These are phyloP conservation scores for Pollenia griseotomentosa DNA, from an alignment of 2,888 invertebrate genomes.

Conservation along the genomic window DNA sequence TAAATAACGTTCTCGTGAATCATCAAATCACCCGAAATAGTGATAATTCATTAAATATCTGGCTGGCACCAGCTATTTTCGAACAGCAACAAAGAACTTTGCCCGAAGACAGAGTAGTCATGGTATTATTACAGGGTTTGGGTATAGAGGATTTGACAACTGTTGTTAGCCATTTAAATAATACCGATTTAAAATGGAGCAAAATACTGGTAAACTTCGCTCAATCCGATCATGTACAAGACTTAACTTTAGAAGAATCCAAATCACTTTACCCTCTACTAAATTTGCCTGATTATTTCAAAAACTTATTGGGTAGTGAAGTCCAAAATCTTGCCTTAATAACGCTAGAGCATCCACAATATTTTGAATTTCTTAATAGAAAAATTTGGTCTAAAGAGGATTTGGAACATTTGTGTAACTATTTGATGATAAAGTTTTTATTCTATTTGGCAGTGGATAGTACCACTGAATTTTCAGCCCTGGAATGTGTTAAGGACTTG, in stretches of 20 bases:
- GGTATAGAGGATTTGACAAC: not conserved
- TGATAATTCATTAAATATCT: slow-evolving; percentile 1
- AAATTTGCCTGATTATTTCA: slow-evolving; percentile 12
- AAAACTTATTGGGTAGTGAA: slow-evolving; percentile 3
- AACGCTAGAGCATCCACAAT: slow-evolving; percentile 29
- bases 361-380: slow-evolving; percentile 30
- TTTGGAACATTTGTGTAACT: slow-evolving; percentile 74
- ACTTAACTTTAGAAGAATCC: not conserved
- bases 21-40: slow-evolving; percentile 20
- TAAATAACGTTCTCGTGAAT: slow-evolving; percentile 73
- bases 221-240: not conserved
- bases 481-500: slow-evolving; percentile 77
- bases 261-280: slow-evolving; percentile 18
- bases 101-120: not conserved
- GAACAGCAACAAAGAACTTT: not conserved
- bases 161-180: not conserved
- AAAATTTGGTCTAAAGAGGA: not conserved
- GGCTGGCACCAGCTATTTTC: slow-evolving; percentile 3
- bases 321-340: slow-evolving; percentile 14
- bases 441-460: slow-evolving; percentile 73
- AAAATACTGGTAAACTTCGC: not conserved
- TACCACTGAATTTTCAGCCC: slow-evolving; percentile 58
- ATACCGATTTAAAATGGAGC: not conserved
- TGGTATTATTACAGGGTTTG: not conserved
- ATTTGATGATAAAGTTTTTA: slow-evolving; percentile 80